Base-by-base conservation (phyloP, 2,888 invertebrate genomes). In the Pedicia rivosa region DNA sequence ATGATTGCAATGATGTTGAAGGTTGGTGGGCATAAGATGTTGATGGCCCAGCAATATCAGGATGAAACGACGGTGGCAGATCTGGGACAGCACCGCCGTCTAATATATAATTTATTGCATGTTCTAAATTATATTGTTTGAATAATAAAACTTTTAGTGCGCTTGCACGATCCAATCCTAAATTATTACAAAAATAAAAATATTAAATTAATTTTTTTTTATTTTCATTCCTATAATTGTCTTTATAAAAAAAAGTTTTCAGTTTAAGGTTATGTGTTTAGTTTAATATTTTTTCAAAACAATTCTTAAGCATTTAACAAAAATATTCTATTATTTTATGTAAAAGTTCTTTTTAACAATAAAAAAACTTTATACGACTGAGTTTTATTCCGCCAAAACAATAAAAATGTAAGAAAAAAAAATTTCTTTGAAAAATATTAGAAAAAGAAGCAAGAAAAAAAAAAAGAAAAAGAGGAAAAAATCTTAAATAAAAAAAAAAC, bases 91-190 rank as follows among this genome's bases (percentile, higher is more conserved):
- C 20, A 12, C 30, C 30, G 10, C 33, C 27, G 13, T 43, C 43
- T 19, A 44, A 34, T 20, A 41, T 40, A 16, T 34, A 39, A 19
- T 44, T 40, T 4, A 44, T 35, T 10, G 44, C 44, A 7, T 32
- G 40, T 19, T 42, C 35, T 15, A 43, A 32, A 19, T 43, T 38
- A 15, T 33, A 34, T 27, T 43, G 35, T 13, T 41, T 38, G 2
- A 36, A 22, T 8, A 27, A 35, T 15, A 44, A 32, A n/a, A 42
- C 27, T 28, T 36, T 29, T 36, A 36, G 17, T 0, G 44, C 44
- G 2, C 26, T 25, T 7, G 17, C 20, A 12, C 22, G 20, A 14
- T 37, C 36, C 7, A 41, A 33, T 6, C 42, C 44, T 44, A 27
- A 15, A 13, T 5, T 19, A 14, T 14, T 14, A 4, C 6, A 12